Evolutionary conservation across 2,797 vertebrate species (phyloP), one percentile per base, ranked within the genome.

Genomic region (Tarsius wallacei): DNA sequence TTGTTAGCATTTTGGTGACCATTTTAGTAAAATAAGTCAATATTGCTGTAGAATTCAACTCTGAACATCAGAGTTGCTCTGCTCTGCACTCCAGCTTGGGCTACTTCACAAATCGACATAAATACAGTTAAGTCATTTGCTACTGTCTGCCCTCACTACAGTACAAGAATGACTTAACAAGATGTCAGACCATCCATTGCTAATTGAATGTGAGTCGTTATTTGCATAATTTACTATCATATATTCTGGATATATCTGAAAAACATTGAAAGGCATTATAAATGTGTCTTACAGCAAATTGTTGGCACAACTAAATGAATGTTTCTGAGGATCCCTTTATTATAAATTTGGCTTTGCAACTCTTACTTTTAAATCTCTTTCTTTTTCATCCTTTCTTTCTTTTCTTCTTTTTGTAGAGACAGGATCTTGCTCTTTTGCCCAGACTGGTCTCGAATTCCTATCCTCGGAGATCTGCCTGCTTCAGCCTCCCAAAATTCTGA

Each of bases 321-420:
- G 47, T 80, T 88, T 92, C 61, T 90, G 33, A 87, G 70, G 19
- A 78, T 90, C 28, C n/a, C 55, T 94, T 91, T 86, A 64, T 93
- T 22, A 76, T 82, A 57, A 96, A 61, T 71, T 95, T 97, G 49
- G n/a, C 33, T 82, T 89, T 70, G 42, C 26, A 81, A 19, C n/a
- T 93, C 31, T 93, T 51, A 83, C 51, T 93, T 90, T 84, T 42
- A 78, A 77, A 71, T 87, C 49, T 74, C 70, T 95, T 74, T 93
- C 85, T 96, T 6, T 4, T 36, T 85, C 57, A 80, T 74, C 31
- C 17, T 33, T 0, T 68, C 33, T 33, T 68, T 68, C n/a, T 66
- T 16, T 28, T 61, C 28, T 64, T 64, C n/a, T 66, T 68, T 33
- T 68, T 68, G 19, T 26, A 33, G 16, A 36, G n/a, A 21, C 2